Percentiles rank a stretch among this genome's conserved stretches.
These are phyloP conservation scores for Drosophila helvetica DNA, from an alignment of 2,888 invertebrate species.

Conservation along the genomic window DNA sequence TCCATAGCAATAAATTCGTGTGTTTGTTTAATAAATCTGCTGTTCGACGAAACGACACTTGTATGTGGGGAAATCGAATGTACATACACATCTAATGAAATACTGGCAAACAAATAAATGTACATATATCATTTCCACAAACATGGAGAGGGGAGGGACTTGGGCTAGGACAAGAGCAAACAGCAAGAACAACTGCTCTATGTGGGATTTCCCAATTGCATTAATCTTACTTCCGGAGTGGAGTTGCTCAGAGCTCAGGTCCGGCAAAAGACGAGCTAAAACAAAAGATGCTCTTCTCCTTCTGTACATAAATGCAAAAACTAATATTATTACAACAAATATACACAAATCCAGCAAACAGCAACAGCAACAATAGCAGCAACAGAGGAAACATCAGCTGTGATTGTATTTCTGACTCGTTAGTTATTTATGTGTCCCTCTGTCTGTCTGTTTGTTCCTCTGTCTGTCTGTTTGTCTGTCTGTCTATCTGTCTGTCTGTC, in stretches of 20 bases:
- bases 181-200: slow-evolving; percentile 37
- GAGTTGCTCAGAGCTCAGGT: slow-evolving; percentile 20
- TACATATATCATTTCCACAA: slow-evolving; percentile 26
- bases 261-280: slow-evolving; percentile 35
- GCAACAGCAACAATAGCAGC: slow-evolving; percentile 2
- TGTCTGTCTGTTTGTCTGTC: slow-evolving; percentile 23
- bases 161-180: slow-evolving; percentile 8
- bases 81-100: slow-evolving; percentile 40
- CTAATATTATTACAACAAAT: slow-evolving; percentile 73
- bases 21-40: slow-evolving; percentile 34
- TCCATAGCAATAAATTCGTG: slow-evolving; percentile 28
- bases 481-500: not conserved
- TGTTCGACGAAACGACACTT: slow-evolving; percentile 23
- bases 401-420: slow-evolving; percentile 35
- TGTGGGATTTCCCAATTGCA: slow-evolving; percentile 68
- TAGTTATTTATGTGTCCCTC: slow-evolving; percentile 20
- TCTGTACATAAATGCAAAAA: slow-evolving; percentile 66
- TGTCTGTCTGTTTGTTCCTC: slow-evolving; percentile 11
- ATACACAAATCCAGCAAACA: slow-evolving; percentile 40
- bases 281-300: slow-evolving; percentile 53
- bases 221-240: slow-evolving; percentile 65
- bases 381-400: slow-evolving; percentile 15
- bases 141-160: slow-evolving; percentile 6
- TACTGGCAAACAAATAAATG: slow-evolving; percentile 28
- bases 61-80: slow-evolving; percentile 16